Evolutionary conservation across 2,888 invertebrate genomes (phyloP), one percentile per base, ranked within the genome.

Genomic region (Chouioia cunea): DNA sequence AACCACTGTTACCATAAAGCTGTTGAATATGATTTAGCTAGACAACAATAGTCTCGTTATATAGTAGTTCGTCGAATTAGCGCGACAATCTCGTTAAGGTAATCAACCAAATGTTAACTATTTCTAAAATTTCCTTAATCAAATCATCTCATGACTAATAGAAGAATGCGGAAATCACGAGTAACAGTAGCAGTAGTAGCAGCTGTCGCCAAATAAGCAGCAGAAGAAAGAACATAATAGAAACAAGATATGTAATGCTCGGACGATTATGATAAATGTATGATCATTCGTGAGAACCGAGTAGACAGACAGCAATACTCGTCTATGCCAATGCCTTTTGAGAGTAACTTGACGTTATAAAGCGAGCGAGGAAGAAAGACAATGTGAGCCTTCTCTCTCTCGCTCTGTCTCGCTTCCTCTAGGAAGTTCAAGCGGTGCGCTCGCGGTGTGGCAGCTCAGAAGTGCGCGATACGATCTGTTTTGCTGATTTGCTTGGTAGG

Each of bases 191-290:
- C 36, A 36, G 12, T 12, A 36, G 3, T 6, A 6, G 36, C 36
- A 36, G 36, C 36, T 36, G n/a, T n/a, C n/a, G n/a, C 36, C 1
- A 36, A 36, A 36, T 6, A 36, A 36, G 6, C 36, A 22, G 64
- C 48, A 12, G 36, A 43, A n/a, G 43, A 53, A 58, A 12, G 1
- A 36, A 36, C 36, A 36, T 54, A 53, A 46, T 53, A 57, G 69
- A 59, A 67, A 71, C 22, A 36, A 50, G 70, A 73, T 71, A 54
- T 59, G 70, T 70, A 57, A 65, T 60, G 54, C 57, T 57, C 53
- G 53, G 36, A 59, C 67, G 67, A 68, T 73, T 74, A 74, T 74
- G 73, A 73, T 74, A 63, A 68, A 70, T 73, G 73, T 50, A 58
- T 59, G 68, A 73, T 63, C 70, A 53, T 56, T 73, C 68, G 68